Percentiles rank a stretch among this genome's conserved stretches.
Evolutionary conservation across 2,888 invertebrate species (phyloP).

Genomic region (Luperina nickerlii): DNA sequence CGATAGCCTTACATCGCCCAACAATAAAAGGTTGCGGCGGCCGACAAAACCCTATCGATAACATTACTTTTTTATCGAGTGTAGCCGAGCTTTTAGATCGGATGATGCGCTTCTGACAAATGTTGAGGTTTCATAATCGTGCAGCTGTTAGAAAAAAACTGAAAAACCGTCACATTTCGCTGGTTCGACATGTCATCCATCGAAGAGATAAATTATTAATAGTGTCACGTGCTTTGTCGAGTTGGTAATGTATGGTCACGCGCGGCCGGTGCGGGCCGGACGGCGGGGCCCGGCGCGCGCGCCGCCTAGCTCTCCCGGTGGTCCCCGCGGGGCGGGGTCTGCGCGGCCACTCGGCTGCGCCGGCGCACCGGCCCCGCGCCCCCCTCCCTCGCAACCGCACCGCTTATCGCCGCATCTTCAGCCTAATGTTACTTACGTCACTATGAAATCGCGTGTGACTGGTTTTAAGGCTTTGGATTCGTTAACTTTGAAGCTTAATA

Average conservation of each 20-base stretch:
- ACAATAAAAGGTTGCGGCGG: conserved; percentile 53
- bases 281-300: conserved; percentile 75
- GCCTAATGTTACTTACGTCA: conserved; percentile 86
- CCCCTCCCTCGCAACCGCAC: conserved; percentile 74
- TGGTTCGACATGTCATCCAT: conserved; percentile 70
- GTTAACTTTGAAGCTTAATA: conserved; percentile 69
- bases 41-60: conserved; percentile 49
- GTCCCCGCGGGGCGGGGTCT: conserved; percentile 89
- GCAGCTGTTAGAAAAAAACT: conserved; percentile 36
- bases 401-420: conserved; percentile 88
- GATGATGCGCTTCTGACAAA: conserved; percentile 37
- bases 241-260: conserved; percentile 76
- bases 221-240: conserved; percentile 81
- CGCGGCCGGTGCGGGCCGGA: conserved; percentile 59
- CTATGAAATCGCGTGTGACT: conserved; percentile 76
- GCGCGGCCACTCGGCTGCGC: conserved; percentile 86
- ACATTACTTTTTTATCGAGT: conserved; percentile 43
- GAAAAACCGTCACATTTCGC: conserved; percentile 64
- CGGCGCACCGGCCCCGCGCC: conserved; percentile 77
- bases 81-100: conserved; percentile 48
- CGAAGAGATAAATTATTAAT: conserved; percentile 75
- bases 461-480: conserved; percentile 71
- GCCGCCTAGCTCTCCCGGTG: conserved; percentile 90
- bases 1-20: conserved; percentile 69
- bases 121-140: conserved; percentile 45